A percentile compares a stretch with the other conserved stretches of the same genome.
phyloP scores from a whole-genome alignment of 2,888 invertebrate genomes.

The Spisula solida region DNA sequence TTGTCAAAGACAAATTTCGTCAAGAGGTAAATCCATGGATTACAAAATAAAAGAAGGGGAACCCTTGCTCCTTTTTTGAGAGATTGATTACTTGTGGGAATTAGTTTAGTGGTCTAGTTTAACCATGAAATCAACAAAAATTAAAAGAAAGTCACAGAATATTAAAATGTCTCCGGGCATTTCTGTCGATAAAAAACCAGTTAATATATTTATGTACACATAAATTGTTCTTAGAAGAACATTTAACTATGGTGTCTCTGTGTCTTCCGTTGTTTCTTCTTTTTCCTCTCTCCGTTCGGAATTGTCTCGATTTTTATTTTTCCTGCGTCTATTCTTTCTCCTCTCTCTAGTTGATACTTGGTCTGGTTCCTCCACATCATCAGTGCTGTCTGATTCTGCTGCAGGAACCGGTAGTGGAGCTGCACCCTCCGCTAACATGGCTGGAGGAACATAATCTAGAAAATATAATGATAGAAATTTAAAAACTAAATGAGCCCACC shows the following conservation, averaged over 20 bases:
- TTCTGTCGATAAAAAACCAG: too few species aligned
- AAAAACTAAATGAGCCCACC: too few species aligned
- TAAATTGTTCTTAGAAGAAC: not conserved
- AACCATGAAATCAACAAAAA: too few species aligned
- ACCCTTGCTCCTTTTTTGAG: too few species aligned
- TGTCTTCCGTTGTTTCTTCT: not conserved
- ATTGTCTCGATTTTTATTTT: constrained; percentile 25
- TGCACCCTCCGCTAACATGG: constrained; percentile 73
- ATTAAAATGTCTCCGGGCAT: too few species aligned
- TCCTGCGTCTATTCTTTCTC: constrained; percentile 26
- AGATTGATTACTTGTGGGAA: too few species aligned
- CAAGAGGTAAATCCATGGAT: too few species aligned
- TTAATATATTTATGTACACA: not conserved
- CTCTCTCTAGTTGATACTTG: not conserved
- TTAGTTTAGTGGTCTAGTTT: too few species aligned
- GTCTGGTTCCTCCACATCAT: not conserved
- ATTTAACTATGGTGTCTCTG: not conserved
- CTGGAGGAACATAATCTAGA: constrained; percentile 79
- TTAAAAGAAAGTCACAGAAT: too few species aligned
- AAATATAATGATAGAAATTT: constrained; percentile 11
- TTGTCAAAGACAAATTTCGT: too few species aligned
- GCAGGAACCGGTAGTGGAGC: constrained; percentile 53
- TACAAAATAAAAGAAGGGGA: too few species aligned
- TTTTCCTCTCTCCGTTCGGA: not conserved
- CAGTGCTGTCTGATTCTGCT: not conserved